Base-by-base conservation (phyloP, 2,888 invertebrate genomes). In the Drepanosiphum platanoidis region DNA sequence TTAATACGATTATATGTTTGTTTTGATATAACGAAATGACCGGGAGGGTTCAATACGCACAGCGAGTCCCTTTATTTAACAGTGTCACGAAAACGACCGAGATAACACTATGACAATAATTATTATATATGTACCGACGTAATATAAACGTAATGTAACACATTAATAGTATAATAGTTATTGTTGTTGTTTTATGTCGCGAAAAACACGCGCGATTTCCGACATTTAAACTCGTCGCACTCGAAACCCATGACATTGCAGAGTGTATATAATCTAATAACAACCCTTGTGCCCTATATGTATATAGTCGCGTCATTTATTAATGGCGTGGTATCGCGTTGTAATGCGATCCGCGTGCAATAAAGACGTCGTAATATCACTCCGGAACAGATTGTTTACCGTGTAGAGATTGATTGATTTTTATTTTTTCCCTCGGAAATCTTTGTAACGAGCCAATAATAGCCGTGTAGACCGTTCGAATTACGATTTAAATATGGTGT, bases 401-500 rank as follows among this genome's bases (percentile, higher is more conserved):
- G n/a, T n/a, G n/a, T n/a, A 27, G 52, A 66, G n/a, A 52, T 70
- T 52, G 80, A 70, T 80, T 42, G 72, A 61, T 64, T 61, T 68
- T 27, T n/a, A n/a, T 32, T 46, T 52, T 42, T 64, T 42, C 61
- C 42, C 72, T 74, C 34, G 22, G 36, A 64, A 66, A 66, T 46
- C 42, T 74, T 34, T 74, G n/a, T n/a, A 74, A 74, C 74, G 74
- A 83, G 66, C 42, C 46, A 64, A 82, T 82, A 83, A 83, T 42
- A 64, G 27, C 64, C 61, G 34, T 39, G 70, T 42, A 42, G 64
- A n/a, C 36, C 83, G 74, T 82, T 72, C 27, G 34, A 75, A 83
- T 75, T 74, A 84, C 34, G 36, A 75, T 75, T 75, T 77, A 75
- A 75, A 84, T 84, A 83, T 36, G 30, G 32, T 83, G 64, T 83